phyloP scores from a whole-genome alignment of 92 coral and sea anemone genomes.

The Porites cylindrica region DNA sequence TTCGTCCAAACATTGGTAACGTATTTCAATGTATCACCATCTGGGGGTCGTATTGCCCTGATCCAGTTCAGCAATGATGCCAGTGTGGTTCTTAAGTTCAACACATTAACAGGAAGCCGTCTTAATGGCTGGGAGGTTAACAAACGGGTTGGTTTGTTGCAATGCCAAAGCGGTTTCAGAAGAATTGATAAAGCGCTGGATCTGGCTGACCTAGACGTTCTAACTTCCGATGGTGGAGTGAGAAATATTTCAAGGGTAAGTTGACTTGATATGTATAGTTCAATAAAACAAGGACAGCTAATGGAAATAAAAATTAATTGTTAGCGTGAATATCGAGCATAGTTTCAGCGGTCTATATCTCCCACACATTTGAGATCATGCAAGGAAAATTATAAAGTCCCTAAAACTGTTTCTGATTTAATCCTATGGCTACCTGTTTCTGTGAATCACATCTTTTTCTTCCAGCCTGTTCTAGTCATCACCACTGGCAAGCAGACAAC shows the following conservation, averaged over 20 bases:
- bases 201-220: conserved; percentile 48
- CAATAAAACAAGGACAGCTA: not conserved
- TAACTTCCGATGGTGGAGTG: conserved; percentile 49
- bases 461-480: not conserved
- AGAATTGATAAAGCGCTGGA: conserved; percentile 71
- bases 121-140: conserved; percentile 23
- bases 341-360: not conserved
- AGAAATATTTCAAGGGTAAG: not conserved
- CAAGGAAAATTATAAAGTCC: not conserved
- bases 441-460: too few relatives aligned
- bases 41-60: conserved; percentile 66
- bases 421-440: too few relatives aligned
- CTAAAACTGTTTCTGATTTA: not conserved
- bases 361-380: not conserved
- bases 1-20: conserved; percentile 58
- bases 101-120: conserved; percentile 21
- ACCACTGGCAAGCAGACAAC: conserved; percentile 50
- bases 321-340: not conserved
- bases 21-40: conserved; percentile 61
- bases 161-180: conserved; percentile 70
- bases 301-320: too few relatives aligned
- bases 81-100: conserved; percentile 58
- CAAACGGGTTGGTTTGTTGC: conserved; percentile 42
- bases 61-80: conserved; percentile 72
- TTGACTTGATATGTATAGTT: not conserved